phyloP scores from a whole-genome alignment of 2,888 invertebrate species.

The Invenusta paracnida region DNA sequence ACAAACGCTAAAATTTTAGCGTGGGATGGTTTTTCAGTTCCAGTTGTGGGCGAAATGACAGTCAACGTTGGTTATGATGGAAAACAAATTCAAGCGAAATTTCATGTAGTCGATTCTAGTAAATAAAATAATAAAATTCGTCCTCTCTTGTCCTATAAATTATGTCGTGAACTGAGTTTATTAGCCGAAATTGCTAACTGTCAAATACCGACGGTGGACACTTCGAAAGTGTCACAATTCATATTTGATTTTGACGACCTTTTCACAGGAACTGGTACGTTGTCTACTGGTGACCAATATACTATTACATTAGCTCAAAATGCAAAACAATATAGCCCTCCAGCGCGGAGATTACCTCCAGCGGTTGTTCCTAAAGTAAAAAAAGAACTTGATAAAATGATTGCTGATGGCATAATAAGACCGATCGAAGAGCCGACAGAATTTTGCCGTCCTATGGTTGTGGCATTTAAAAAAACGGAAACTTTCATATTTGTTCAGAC shows the following conservation, averaged over 20 bases:
- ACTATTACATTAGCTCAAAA: neutral
- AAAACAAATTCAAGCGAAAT: no score
- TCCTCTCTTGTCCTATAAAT: neutral
- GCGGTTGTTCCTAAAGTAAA: neutral
- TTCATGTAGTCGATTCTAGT: no score
- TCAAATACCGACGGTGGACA: neutral
- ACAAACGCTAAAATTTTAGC: no score
- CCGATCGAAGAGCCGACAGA: neutral
- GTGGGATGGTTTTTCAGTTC: no score
- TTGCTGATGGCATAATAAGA: neutral
- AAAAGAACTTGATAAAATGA: neutral
- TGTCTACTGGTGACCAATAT: neutral
- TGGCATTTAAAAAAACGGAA: neutral
- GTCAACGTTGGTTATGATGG: no score
- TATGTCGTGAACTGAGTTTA: neutral
- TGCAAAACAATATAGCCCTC: neutral
- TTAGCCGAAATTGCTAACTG: neutral
- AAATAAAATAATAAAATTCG: no score
- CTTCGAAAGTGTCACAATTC: neutral
- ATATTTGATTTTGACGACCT: neutral
- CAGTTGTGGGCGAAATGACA: no score
- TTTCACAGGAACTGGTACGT: neutral
- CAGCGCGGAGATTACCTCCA: slow-evolving; percentile 3
- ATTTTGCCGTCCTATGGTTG: slow-evolving; percentile 2
- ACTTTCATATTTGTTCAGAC: neutral